Evolutionary conservation across 2,113 vertebrate genomes (phyloP), one percentile per base, ranked within the genome.

Genomic region (Carassius carassius): DNA sequence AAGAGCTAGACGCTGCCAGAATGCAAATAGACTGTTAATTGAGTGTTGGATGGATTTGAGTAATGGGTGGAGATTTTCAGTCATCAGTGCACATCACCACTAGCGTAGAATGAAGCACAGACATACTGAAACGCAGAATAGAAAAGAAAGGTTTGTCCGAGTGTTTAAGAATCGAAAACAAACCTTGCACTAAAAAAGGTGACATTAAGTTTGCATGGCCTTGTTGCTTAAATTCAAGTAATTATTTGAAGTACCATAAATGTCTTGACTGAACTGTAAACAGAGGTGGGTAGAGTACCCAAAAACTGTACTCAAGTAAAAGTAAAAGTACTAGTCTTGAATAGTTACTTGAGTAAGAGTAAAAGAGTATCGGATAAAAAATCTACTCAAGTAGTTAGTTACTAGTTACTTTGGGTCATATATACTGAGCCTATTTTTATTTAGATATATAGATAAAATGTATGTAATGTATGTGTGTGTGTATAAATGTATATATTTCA

Each of bases 1-100:
- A 93, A 91, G 91, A 85, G 88, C 84, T 90, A 41, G 82, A 87
- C 85, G 85, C 88, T 89, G 91, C 92, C 92, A 90, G 92, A 93
- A 94, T 93, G 93, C 90, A 93, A 93, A 93, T 93, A 87, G 90
- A 41, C 88, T 93, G 92, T 93, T 94, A 94, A 94, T 94, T 93
- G 91, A 93, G 90, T 91, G 90, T 89, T 92, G 89, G 86, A 89
- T 93, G 90, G 91, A 88, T 93, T 92, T 93, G 92, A 94, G 91
- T 92, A 93, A 94, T 94, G 87, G 85, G 81, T 72, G 62, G 14
- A 90, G 89, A 87, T 91, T 92, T 90, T 89, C 89, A 89, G 88
- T 89, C 88, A 92, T 94, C 93, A 94, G 85, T 89, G 91, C 88
- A 90, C 86, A 91, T 91, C 91, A 92, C 84, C 91, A 92, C 91